phyloP scores from a whole-genome alignment of 2,888 invertebrate species.

The Pristionchus maxplancki region DNA sequence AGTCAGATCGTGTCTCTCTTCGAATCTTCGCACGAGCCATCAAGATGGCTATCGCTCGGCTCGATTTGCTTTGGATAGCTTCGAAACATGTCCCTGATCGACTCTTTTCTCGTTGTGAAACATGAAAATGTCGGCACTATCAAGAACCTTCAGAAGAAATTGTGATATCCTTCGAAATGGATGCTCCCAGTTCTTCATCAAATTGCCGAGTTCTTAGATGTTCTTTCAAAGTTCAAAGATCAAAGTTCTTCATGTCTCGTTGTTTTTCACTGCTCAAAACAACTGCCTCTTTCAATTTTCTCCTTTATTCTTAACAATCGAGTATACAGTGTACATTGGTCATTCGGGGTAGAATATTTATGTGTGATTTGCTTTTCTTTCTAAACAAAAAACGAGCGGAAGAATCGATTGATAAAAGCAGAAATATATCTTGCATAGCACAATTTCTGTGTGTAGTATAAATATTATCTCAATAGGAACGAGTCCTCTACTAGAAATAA shows the following conservation, averaged over 20 bases:
- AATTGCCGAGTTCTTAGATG: too few relatives aligned
- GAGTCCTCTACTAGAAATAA: background rate
- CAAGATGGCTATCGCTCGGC: conserved; percentile 12
- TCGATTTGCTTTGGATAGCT: background rate
- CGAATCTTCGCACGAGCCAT: background rate
- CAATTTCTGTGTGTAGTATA: conserved; percentile 27
- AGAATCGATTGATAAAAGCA: conserved; percentile 29
- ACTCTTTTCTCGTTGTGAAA: background rate
- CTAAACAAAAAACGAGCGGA: background rate
- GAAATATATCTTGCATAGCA: conserved; percentile 44
- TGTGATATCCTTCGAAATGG: too few relatives aligned
- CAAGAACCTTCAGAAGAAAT: too few relatives aligned
- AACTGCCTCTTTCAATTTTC: background rate
- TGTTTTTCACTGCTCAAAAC: background rate
- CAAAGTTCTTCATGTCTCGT: background rate
- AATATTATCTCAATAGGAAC: conserved; percentile 30
- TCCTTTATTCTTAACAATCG: conserved; percentile 32
- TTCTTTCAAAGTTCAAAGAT: background rate
- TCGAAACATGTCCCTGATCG: conserved; percentile 3
- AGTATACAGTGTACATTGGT: conserved; percentile 30
- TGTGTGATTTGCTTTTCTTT: background rate
- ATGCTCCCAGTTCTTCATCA: too few relatives aligned
- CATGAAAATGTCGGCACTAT: background rate
- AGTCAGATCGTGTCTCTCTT: background rate
- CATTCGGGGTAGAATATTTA: conserved; percentile 14